Percentiles rank a stretch among this genome's conserved stretches.
Conservation (phyloP, 2,797 vertebrate genomes). For the Syncerus caffer region DNA sequence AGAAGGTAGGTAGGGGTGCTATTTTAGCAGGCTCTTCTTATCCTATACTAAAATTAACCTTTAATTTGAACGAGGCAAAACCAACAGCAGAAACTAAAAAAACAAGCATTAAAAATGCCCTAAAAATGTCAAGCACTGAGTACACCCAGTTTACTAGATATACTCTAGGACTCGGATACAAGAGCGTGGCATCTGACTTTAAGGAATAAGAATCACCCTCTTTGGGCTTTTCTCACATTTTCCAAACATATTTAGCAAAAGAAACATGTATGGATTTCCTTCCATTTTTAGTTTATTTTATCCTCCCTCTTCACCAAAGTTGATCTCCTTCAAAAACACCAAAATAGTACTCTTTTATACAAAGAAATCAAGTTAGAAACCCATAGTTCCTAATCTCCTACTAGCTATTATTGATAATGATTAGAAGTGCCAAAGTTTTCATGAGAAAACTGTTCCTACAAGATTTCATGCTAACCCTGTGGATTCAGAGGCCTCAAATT, state of each 20-base stretch:
- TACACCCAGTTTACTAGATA: background rate
- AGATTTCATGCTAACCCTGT: background rate
- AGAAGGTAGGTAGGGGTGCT: background rate
- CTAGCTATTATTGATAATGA: background rate
- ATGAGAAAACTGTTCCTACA: background rate
- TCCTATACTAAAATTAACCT: slow-evolving; percentile 28
- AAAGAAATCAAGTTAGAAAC: slow-evolving; percentile 28
- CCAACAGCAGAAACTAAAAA: background rate
- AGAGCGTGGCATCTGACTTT: background rate
- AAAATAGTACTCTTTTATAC: background rate
- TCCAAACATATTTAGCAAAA: slow-evolving; percentile 28
- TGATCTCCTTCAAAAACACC: slow-evolving; percentile 2
- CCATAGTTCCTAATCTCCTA: background rate
- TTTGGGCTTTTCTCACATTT: background rate
- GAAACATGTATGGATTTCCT: background rate
- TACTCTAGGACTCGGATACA: background rate
- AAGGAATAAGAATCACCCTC: background rate
- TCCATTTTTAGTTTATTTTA: background rate
- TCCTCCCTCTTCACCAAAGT: background rate
- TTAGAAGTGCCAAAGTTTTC: background rate
- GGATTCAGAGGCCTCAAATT: background rate
- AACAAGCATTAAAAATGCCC: background rate
- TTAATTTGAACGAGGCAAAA: slow-evolving; percentile 20
- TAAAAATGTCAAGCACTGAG: background rate
- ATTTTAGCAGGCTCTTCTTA: background rate